A percentile compares a stretch with the other conserved stretches of the same genome.
Conservation (phyloP, 2,888 invertebrate species). For the Aelia acuminata region DNA sequence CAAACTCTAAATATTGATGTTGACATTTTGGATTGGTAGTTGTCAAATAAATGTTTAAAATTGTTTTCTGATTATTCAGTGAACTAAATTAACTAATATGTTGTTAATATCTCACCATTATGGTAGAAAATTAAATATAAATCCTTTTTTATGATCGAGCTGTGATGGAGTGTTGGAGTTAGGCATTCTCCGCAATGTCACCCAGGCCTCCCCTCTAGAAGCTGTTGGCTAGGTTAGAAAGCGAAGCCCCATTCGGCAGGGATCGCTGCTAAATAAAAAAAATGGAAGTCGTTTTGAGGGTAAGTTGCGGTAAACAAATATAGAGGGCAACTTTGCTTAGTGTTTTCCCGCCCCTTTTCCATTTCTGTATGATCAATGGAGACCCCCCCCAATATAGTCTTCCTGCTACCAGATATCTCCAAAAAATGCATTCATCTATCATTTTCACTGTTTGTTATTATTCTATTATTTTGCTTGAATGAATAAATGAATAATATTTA, state of each 20-base stretch:
- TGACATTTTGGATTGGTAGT: too few species aligned
- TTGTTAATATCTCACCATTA: too few species aligned
- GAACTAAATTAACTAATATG: too few species aligned
- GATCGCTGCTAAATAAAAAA: background rate
- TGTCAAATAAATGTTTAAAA: too few species aligned
- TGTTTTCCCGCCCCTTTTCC: background rate
- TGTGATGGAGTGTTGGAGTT: background rate
- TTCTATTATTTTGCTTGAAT: too few species aligned
- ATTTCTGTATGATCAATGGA: background rate
- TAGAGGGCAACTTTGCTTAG: background rate
- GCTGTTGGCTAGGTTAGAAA: background rate
- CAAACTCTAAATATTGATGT: too few species aligned
- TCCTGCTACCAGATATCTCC: background rate
- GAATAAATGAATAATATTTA: too few species aligned
- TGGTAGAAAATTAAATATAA: background rate
- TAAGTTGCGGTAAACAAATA: conserved; percentile 29
- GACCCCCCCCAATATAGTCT: background rate
- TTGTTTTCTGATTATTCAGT: too few species aligned
- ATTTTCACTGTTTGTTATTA: background rate
- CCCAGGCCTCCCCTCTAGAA: background rate
- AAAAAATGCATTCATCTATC: background rate
- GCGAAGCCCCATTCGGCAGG: background rate
- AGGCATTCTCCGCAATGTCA: background rate
- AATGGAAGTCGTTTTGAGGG: conserved; percentile 6
- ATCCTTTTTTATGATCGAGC: background rate